These are phyloP conservation scores for Anarrhichthys ocellatus DNA, from an alignment of 2,113 vertebrate genomes.

Conservation along the genomic window DNA sequence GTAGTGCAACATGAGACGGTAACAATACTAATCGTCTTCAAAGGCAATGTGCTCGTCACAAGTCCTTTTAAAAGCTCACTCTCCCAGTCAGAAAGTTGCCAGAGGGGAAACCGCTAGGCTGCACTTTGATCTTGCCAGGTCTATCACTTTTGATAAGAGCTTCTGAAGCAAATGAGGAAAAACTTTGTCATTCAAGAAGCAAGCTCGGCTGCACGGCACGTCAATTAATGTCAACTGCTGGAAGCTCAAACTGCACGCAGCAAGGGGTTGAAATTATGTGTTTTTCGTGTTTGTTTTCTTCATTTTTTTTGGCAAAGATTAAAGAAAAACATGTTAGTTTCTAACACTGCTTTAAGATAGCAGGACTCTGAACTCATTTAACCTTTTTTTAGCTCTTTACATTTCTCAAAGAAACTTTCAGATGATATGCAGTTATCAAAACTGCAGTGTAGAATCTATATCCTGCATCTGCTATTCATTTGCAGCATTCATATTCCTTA, in stretches of 20 bases:
- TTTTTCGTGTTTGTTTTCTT: conserved; percentile 21
- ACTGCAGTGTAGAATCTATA: conserved; percentile 14
- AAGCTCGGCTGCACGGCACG: conserved; percentile 19
- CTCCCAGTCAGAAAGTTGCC: conserved; percentile 66
- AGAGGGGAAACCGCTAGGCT: conserved; percentile 63
- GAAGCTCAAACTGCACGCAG: conserved; percentile 26
- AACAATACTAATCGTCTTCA: conserved; percentile 78
- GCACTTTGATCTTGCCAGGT: conserved; percentile 79
- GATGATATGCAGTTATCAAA: conserved; percentile 1
- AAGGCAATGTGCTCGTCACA: conserved; percentile 74
- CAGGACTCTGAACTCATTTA: conserved; percentile 11
- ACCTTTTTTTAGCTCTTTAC: not conserved
- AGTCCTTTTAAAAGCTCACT: conserved; percentile 71
- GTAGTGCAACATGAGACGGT: conserved; percentile 73
- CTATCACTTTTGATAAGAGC: conserved; percentile 74
- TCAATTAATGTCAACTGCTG: conserved; percentile 57
- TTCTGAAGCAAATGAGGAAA: conserved; percentile 68
- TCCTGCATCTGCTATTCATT: not conserved
- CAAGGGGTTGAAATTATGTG: conserved; percentile 13
- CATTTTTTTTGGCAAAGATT: conserved; percentile 8
- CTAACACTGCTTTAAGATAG: not conserved
- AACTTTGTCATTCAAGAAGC: conserved; percentile 67
- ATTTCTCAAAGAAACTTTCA: conserved; percentile 9
- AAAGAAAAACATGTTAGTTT: conserved; percentile 36
- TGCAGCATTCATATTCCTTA: conserved; percentile 11